A percentile compares a stretch with the other conserved stretches of the same genome.
These are phyloP conservation scores for Apoda limacodes DNA, from an alignment of 2,888 invertebrate species.

Conservation along the genomic window DNA sequence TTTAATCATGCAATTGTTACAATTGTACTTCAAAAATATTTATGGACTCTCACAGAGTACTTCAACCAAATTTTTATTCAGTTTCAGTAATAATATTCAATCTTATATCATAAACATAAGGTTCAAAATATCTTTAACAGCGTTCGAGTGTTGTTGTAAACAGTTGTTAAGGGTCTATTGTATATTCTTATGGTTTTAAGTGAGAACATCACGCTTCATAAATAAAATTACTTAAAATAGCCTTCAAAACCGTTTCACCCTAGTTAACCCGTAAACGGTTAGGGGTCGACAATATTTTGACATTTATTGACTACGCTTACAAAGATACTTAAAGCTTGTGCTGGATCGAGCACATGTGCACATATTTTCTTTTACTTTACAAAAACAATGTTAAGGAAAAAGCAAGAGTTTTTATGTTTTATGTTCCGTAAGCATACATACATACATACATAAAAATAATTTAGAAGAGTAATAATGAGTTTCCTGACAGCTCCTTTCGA, in stretches of 20 bases:
- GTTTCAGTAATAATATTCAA: not conserved
- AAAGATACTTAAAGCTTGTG: too few species aligned
- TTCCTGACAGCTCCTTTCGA: too few species aligned
- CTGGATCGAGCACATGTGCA: too few species aligned
- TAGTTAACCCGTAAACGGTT: constrained; percentile 48
- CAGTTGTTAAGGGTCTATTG: constrained; percentile 16
- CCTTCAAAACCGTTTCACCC: constrained; percentile 43
- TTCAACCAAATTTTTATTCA: constrained; percentile 8
- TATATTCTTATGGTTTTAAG: constrained; percentile 33
- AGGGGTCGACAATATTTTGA: constrained; percentile 59
- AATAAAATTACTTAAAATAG: constrained; percentile 56
- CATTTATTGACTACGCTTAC: too few species aligned
- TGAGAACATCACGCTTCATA: constrained; percentile 53
- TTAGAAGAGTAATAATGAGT: too few species aligned
- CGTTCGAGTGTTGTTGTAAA: not conserved
- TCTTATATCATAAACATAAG: constrained; percentile 10
- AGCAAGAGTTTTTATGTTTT: too few species aligned
- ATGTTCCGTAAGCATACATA: too few species aligned
- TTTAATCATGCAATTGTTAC: constrained; percentile 48
- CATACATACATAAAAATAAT: too few species aligned
- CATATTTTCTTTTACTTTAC: too few species aligned
- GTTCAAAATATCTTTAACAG: constrained; percentile 5
- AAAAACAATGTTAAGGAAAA: too few species aligned
- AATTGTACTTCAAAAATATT: constrained; percentile 42
- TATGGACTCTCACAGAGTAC: constrained; percentile 29